Conservation (phyloP, 2,113 vertebrate species). For the Columba janthina region DNA sequence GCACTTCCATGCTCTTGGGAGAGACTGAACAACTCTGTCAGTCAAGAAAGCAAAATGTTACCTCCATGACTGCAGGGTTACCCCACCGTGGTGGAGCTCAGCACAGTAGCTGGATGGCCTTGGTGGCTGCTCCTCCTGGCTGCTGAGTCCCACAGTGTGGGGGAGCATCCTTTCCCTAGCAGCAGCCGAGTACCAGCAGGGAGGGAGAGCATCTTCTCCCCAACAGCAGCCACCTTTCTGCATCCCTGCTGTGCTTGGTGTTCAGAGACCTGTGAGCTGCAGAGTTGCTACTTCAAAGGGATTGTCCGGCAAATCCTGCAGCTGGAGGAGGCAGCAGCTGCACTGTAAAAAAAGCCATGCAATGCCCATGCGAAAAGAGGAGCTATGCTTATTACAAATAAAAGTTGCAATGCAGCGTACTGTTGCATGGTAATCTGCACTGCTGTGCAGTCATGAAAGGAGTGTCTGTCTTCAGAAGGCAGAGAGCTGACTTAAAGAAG, state of each 20-base stretch:
- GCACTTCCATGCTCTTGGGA: background rate
- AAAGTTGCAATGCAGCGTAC: background rate
- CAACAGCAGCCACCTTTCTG: background rate
- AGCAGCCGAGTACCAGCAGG: background rate
- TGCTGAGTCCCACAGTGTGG: background rate
- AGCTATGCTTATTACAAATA: background rate
- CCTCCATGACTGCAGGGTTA: background rate
- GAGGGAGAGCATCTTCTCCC: background rate
- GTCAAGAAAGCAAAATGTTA: background rate
- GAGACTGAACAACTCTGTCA: background rate
- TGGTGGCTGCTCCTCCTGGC: background rate
- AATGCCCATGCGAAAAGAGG: background rate
- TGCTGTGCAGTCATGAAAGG: background rate
- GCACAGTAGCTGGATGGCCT: background rate
- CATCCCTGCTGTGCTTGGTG: accelerated
- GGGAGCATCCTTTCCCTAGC: background rate
- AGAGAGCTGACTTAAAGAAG: background rate
- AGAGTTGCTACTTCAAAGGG: background rate
- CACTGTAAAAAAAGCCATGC: background rate
- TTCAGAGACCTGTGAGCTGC: background rate
- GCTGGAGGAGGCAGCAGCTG: background rate
- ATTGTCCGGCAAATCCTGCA: background rate
- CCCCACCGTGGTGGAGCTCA: accelerated
- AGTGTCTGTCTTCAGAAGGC: background rate
- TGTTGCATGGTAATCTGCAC: accelerated